A percentile compares a stretch with the other conserved stretches of the same genome.
phyloP scores from a whole-genome alignment of 2,113 vertebrate genomes.

The Sturnira hondurensis region DNA sequence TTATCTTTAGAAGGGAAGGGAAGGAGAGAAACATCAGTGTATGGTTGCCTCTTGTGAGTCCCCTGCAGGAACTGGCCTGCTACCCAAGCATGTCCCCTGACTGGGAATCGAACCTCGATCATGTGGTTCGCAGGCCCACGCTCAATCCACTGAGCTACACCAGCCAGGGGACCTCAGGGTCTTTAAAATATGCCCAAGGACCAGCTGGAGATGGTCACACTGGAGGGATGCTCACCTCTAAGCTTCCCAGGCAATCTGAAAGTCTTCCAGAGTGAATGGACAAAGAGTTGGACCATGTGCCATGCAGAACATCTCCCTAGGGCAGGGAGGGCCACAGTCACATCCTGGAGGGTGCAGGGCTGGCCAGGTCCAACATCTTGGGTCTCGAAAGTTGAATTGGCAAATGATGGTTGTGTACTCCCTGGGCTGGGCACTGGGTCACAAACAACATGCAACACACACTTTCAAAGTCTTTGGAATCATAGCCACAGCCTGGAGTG shows the following conservation, averaged over 20 bases:
- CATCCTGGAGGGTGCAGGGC: background rate
- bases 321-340: background rate
- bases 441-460: background rate
- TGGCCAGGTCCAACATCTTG: background rate
- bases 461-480: background rate
- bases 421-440: background rate
- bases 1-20: no score
- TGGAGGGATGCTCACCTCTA: background rate
- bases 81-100: no score
- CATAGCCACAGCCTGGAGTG: background rate
- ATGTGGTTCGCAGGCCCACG: no score
- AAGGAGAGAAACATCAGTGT: no score
- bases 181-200: background rate
- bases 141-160: no score
- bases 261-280: background rate
- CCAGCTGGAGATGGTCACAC: background rate
- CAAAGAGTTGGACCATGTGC: background rate
- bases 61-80: no score
- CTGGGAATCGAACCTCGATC: no score
- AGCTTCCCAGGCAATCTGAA: background rate
- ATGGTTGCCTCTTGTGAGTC: no score
- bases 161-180: no score
- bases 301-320: background rate
- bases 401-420: background rate
- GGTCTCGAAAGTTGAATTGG: background rate